Evolutionary conservation across 2,888 invertebrate species (phyloP).

Genomic region (Drosophila leonis): DNA sequence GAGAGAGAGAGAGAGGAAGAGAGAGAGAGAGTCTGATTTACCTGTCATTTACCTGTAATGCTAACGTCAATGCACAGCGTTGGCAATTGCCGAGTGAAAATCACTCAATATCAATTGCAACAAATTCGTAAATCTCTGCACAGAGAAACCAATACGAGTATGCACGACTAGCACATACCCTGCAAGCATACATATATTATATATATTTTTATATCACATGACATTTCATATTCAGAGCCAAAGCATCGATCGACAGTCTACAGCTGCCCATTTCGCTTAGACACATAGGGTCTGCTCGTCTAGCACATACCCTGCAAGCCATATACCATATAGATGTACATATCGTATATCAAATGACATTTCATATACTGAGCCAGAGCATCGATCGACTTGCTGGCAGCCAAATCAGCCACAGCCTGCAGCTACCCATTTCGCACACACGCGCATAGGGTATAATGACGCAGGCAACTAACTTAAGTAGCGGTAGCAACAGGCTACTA

Average conservation of each 20-base stretch:
- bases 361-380: too few relatives aligned
- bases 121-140: slow-evolving; percentile 64
- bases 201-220: too few relatives aligned
- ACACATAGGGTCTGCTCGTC: background rate
- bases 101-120: slow-evolving; percentile 65
- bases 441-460: slow-evolving; percentile 12
- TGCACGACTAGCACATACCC: background rate
- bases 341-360: too few relatives aligned
- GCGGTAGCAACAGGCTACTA: slow-evolving; percentile 80
- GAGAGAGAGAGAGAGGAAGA: background rate
- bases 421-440: background rate
- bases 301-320: background rate
- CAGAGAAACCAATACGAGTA: slow-evolving; percentile 1
- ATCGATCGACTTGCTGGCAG: too few relatives aligned
- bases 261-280: too few relatives aligned
- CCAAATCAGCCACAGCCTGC: too few relatives aligned
- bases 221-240: too few relatives aligned
- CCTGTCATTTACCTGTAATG: background rate
- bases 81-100: slow-evolving; percentile 20
- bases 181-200: background rate
- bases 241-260: too few relatives aligned
- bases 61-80: background rate
- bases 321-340: too few relatives aligned
- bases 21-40: background rate
- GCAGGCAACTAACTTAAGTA: slow-evolving; percentile 73